Base-by-base conservation (phyloP, 1,140 invertebrate species). In the Trichoplusia ni region DNA sequence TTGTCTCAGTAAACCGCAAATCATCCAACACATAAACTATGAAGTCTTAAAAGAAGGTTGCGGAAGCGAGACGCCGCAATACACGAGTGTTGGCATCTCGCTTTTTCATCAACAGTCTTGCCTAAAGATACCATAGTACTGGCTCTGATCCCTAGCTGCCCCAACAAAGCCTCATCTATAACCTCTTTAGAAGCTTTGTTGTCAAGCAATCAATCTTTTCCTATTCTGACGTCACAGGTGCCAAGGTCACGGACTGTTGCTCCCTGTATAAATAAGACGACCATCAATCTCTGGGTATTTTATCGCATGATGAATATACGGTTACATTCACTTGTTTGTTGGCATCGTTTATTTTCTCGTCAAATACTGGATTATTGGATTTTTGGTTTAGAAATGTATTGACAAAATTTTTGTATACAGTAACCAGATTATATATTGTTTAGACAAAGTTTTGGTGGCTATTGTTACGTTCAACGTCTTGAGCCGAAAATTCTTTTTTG, bases 191-290 rank as follows among this genome's bases (percentile, higher is more conserved):
- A 18, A 35, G 29, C 49, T 54, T 38, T 54, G 51, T 37, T 14
- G 51, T 14, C 9, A 6, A 13, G 51, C 51, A 37, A 54, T 54
- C 51, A 54, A 54, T 54, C 51, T 54, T 19, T 16, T 47, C 11
- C 51, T 13, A 38, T 38, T 27, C 4, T 54, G 51, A 40, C 35
- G 51, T 38, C 51, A 40, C 51, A 54, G 51, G 51, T 54, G 51
- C 27, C 51, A 54, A 54, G 51, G 51, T 54, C 40, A 35, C 35
- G 44, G 29, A 47, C 44, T 47, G 44, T 47, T 47, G 44, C 44
- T 47, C 21, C 51, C 16, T 23, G 14, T 54, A 21, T 54, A 54
- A 25, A 51, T 33, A 21, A 51, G 6, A 16, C 3, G 8, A 8
- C 33, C 35, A 54, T 47, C 25, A 47, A 47, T 47, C 44, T 29